These are phyloP conservation scores for Atopsyche davidsoni DNA, from an alignment of 1,140 invertebrate genomes.

Conservation along the genomic window DNA sequence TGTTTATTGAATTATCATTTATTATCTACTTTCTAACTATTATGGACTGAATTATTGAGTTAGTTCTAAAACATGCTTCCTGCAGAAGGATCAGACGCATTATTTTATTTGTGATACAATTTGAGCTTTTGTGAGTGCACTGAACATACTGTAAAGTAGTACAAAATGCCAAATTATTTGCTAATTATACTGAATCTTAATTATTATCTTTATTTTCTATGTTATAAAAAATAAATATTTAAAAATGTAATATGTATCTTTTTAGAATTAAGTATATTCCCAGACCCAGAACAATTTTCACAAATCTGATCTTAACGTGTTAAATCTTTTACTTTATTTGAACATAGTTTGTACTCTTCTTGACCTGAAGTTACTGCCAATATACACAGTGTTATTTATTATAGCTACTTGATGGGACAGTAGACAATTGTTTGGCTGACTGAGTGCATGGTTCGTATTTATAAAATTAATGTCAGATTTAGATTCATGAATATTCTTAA, in stretches of 20 bases:
- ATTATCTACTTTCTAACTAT: too few relatives aligned
- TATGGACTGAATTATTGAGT: too few relatives aligned
- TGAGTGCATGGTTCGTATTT: background rate
- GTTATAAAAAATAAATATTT: background rate
- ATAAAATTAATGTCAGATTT: background rate
- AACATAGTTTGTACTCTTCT: too few relatives aligned
- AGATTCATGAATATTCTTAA: constrained; percentile 1
- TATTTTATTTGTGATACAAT: background rate
- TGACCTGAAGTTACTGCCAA: background rate
- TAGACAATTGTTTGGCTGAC: background rate
- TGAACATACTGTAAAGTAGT: constrained; percentile 1
- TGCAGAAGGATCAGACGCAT: too few relatives aligned
- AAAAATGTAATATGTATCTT: background rate
- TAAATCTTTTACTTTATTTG: too few relatives aligned
- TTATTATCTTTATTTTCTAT: background rate
- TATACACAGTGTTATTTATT: background rate
- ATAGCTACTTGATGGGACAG: background rate
- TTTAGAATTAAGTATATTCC: background rate
- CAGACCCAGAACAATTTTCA: background rate
- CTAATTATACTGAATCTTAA: background rate
- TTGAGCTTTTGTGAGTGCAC: background rate
- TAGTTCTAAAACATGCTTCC: too few relatives aligned
- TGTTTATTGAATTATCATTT: too few relatives aligned
- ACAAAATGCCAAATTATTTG: constrained; percentile 14
- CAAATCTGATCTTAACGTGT: too few relatives aligned